A percentile compares a stretch with the other conserved stretches of the same genome.
phyloP scores from a whole-genome alignment of 2,888 invertebrate genomes.

The Scelioninae gen. 2 region DNA sequence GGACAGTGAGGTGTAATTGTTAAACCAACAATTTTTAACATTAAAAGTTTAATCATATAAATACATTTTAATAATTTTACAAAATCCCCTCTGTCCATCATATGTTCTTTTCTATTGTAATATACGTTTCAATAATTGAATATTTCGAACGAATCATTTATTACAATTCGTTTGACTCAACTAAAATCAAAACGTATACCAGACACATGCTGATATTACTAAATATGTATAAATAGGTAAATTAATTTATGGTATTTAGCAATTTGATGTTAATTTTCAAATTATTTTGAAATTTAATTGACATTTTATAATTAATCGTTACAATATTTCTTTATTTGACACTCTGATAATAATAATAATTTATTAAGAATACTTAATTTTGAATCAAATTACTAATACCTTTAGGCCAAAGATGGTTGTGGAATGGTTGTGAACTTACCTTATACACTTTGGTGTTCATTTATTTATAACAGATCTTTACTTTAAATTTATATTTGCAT shows the following conservation, averaged over 20 bases:
- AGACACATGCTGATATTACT: constrained; percentile 65
- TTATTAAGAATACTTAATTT: no score
- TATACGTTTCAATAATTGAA: constrained; percentile 60
- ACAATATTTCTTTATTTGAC: no score
- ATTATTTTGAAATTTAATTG: no score
- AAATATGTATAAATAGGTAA: constrained; percentile 58
- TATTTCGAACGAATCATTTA: neutral
- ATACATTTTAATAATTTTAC: constrained; percentile 4
- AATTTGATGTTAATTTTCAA: constrained; percentile 60
- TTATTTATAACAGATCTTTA: no score
- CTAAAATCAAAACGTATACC: constrained; percentile 63
- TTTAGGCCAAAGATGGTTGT: constrained; percentile 73
- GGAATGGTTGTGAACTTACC: constrained; percentile 74
- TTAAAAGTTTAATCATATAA: neutral
- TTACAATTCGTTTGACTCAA: neutral
- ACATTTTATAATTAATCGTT: no score
- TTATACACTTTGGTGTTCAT: constrained; percentile 30
- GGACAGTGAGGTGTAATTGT: no score
- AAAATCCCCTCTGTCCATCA: constrained; percentile 69
- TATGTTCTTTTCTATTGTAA: constrained; percentile 60
- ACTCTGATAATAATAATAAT: no score
- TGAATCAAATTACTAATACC: constrained; percentile 71
- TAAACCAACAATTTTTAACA: no score
- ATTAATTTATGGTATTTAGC: constrained; percentile 64
- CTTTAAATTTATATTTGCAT: neutral